These are phyloP conservation scores for Pycnomerus fuliginosus DNA, from an alignment of 2,888 invertebrate genomes.

Conservation along the genomic window DNA sequence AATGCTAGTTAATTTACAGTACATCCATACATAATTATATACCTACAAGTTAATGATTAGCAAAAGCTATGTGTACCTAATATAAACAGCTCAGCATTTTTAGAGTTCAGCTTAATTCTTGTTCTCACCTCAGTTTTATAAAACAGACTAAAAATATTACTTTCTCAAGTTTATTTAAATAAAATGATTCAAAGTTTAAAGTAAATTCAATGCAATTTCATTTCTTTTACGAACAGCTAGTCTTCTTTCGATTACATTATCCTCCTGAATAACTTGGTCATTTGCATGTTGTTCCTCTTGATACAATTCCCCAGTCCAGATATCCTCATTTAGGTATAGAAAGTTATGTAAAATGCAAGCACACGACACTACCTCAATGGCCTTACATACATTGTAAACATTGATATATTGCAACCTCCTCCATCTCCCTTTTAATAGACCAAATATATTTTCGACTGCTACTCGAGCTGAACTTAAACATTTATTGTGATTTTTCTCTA, in stretches of 20 bases:
- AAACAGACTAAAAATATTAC: background rate
- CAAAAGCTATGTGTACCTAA: no score
- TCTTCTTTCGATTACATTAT: background rate
- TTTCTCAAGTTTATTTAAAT: background rate
- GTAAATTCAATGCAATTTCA: background rate
- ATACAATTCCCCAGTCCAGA: constrained; percentile 4
- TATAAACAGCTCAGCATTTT: no score
- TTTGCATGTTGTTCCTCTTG: background rate
- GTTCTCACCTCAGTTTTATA: no score
- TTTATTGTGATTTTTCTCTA: constrained; percentile 20
- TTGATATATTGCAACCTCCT: constrained; percentile 23
- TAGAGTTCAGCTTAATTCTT: no score
- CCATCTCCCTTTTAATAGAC: constrained; percentile 21
- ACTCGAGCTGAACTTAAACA: constrained; percentile 15
- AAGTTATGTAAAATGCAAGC: constrained; percentile 23
- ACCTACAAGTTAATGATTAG: no score
- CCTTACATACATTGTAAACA: constrained; percentile 21
- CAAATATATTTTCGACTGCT: constrained; percentile 20
- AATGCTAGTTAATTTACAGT: no score
- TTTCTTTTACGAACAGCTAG: background rate
- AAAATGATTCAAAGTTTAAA: background rate
- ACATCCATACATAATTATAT: no score
- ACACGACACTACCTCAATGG: constrained; percentile 20
- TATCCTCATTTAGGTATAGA: constrained; percentile 12
- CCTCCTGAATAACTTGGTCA: background rate